Evolutionary conservation across 1,140 invertebrate genomes (phyloP), one percentile per base, ranked within the genome.

Genomic region (Venturia canescens): DNA sequence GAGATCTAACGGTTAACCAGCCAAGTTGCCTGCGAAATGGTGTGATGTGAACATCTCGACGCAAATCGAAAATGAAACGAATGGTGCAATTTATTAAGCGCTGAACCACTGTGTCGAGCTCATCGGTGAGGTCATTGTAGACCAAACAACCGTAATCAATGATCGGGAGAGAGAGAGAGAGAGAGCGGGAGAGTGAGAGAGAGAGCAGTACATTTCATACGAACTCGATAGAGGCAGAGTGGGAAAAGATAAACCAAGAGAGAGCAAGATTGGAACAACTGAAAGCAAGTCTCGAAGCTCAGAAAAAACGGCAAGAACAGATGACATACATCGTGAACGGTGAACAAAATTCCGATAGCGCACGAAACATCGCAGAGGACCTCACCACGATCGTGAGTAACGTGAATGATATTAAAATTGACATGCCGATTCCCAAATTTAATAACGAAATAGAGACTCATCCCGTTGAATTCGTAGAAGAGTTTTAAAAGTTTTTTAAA

Each of bases 361-460:
- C 53, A 13, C 13, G 21, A 18, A 23, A 18, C 21, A 57, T 18
- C 53, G 21, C 53, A 5, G 53, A 57, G 53, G 53, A 13, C 18
- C 18, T 57, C 21, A 23, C 53, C 18, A 18, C 53, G 16, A 57
- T 57, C 21, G 21, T 57, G 21, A 57, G 53, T 23, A 57, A 57
- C 4, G 53, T 57, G 21, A 18, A 57, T 18, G 21, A 13, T 9
- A 23, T 57, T 1, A 23, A 57, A 57, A 7, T 57, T 57, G 53
- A 57, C 21, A 57, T 57, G 18, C n/a, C n/a, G 21, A 57, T 57
- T 18, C 53, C 53, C 53, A 57, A 57, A 57, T 57, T 57, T 57
- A 57, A 3, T 5, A 23, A 57, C 13, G 53, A 57, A 18, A 4
- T 57, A 1, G 53, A 57, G 1, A n/a, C 4, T n/a, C 18, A 57